phyloP scores from a whole-genome alignment of 2,888 invertebrate species.

The Drosophila mulleri region DNA sequence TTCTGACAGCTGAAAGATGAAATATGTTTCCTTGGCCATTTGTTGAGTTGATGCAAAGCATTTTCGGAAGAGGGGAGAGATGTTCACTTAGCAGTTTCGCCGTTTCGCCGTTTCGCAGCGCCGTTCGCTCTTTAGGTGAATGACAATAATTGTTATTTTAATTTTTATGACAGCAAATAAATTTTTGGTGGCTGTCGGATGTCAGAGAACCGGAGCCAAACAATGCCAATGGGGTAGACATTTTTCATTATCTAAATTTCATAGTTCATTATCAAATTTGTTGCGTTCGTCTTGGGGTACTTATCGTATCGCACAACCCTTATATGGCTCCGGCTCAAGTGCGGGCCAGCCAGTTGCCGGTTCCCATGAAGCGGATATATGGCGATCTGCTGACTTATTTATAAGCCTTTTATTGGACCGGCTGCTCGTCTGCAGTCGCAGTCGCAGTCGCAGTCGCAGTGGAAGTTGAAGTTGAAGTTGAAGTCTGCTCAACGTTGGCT shows the following conservation, averaged over 20 bases:
- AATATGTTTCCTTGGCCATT: constrained; percentile 49
- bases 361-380: constrained; percentile 66
- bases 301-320: constrained; percentile 52
- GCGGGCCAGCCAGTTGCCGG: constrained; percentile 30
- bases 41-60: constrained; percentile 53
- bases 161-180: constrained; percentile 80
- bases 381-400: constrained; percentile 57
- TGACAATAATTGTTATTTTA: constrained; percentile 79
- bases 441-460: neutral
- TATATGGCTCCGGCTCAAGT: constrained; percentile 40
- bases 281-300: constrained; percentile 77
- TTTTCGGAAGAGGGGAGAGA: constrained; percentile 2
- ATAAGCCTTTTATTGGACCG: constrained; percentile 55
- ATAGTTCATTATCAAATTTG: constrained; percentile 83
- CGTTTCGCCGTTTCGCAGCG: constrained; percentile 10
- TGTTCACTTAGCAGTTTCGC: neutral
- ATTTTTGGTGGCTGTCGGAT: constrained; percentile 59
- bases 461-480: neutral
- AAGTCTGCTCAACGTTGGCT: constrained; percentile 48
- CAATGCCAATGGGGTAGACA: constrained; percentile 37
- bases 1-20: constrained; percentile 59
- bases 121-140: constrained; percentile 50
- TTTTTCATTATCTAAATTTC: constrained; percentile 58
- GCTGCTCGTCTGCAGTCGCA: constrained; percentile 34
- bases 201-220: constrained; percentile 33